A percentile compares a stretch with the other conserved stretches of the same genome.
Conservation (phyloP, 2,888 invertebrate species). For the Apomyelois bistriatella region DNA sequence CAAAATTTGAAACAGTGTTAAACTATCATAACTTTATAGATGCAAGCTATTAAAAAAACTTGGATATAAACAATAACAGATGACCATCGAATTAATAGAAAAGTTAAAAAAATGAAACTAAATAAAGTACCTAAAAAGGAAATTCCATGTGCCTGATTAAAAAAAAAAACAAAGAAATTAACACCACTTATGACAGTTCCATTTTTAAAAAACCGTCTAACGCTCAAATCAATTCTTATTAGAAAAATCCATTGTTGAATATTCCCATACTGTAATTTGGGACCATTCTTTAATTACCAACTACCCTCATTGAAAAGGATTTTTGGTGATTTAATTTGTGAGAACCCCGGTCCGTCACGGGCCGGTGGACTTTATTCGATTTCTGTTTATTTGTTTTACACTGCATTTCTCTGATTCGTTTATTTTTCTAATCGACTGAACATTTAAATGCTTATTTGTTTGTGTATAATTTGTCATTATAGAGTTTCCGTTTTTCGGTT, state of each 20-base stretch:
- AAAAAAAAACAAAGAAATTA: too few relatives aligned
- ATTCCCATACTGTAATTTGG: slow-evolving; percentile 61
- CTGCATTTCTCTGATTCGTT: slow-evolving; percentile 23
- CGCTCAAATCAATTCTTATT: neutral
- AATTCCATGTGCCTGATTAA: too few relatives aligned
- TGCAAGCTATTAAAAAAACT: too few relatives aligned
- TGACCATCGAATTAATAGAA: too few relatives aligned
- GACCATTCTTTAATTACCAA: slow-evolving; percentile 68
- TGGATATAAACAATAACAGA: too few relatives aligned
- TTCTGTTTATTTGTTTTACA: slow-evolving; percentile 41
- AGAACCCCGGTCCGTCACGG: slow-evolving; percentile 59
- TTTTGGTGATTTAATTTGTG: slow-evolving; percentile 69
- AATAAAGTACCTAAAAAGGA: too few relatives aligned
- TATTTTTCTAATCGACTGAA: slow-evolving; percentile 26
- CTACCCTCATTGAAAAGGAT: slow-evolving; percentile 50
- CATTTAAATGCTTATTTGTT: slow-evolving; percentile 3
- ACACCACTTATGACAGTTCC: too few relatives aligned
- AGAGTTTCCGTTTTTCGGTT: neutral
- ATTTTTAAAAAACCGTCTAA: neutral
- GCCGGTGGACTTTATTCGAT: slow-evolving; percentile 39
- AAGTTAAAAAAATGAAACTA: too few relatives aligned
- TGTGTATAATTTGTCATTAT: neutral
- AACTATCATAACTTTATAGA: too few relatives aligned
- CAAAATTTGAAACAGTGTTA: too few relatives aligned
- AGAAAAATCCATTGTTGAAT: slow-evolving; percentile 29